phyloP scores from a whole-genome alignment of 2,888 invertebrate genomes.

The Hedychridium roseum region DNA sequence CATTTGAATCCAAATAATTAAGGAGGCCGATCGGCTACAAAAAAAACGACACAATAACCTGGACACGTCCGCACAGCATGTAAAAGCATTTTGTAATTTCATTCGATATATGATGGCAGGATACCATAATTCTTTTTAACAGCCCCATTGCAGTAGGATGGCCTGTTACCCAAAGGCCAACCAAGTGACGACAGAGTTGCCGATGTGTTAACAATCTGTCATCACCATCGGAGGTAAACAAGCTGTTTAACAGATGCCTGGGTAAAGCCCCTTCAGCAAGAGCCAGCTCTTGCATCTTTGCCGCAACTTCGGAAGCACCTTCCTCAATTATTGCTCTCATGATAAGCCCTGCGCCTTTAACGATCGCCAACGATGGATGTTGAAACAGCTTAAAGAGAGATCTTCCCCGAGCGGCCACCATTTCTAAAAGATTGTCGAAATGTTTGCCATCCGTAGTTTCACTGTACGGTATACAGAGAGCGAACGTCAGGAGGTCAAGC shows the following conservation, averaged over 20 bases:
- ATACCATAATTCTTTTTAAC: slow-evolving; percentile 85
- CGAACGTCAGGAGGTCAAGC: slow-evolving; percentile 97
- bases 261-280: slow-evolving; percentile 96
- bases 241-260: slow-evolving; percentile 87
- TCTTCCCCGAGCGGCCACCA: slow-evolving; percentile 92
- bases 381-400: slow-evolving; percentile 91
- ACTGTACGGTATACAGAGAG: slow-evolving; percentile 97
- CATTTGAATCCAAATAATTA: slow-evolving; percentile 86
- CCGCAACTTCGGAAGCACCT: slow-evolving; percentile 89
- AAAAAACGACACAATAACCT: slow-evolving; percentile 18
- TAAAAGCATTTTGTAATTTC: slow-evolving; percentile 7
- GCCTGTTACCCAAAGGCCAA: slow-evolving; percentile 95
- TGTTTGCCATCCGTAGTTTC: slow-evolving; percentile 98
- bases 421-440: slow-evolving; percentile 90
- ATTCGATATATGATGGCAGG: slow-evolving; percentile 10
- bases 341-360: slow-evolving; percentile 97
- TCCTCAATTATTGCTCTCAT: slow-evolving; percentile 98
- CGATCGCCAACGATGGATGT: slow-evolving; percentile 97
- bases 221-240: slow-evolving; percentile 84
- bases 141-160: slow-evolving; percentile 91
- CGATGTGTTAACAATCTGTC: slow-evolving; percentile 84
- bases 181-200: slow-evolving; percentile 92
- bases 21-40: slow-evolving; percentile 90
- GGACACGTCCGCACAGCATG: neutral
- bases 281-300: slow-evolving; percentile 94